phyloP scores from a whole-genome alignment of 2,113 vertebrate genomes.

The Nycticebus coucang region DNA sequence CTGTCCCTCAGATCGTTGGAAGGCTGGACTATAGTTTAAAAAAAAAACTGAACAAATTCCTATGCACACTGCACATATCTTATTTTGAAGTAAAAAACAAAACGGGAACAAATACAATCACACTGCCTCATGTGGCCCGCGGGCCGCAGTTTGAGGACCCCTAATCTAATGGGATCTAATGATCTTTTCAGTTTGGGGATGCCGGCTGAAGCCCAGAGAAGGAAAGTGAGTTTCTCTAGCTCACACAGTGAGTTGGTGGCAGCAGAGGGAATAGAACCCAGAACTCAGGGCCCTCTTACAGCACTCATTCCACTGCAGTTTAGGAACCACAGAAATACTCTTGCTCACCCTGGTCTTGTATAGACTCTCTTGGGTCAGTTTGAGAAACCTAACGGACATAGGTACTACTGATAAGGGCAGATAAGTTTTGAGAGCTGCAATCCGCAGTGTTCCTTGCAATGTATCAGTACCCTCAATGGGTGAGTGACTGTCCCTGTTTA shows the following conservation, averaged over 20 bases:
- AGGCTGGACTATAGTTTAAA: too few species aligned
- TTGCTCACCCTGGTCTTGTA: rapidly evolving
- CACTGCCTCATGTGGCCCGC: too few species aligned
- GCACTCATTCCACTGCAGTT: neutral
- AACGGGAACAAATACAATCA: too few species aligned
- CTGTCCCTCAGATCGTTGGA: too few species aligned
- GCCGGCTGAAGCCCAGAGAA: neutral
- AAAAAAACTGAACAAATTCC: too few species aligned
- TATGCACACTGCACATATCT: too few species aligned
- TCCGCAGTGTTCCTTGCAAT: neutral
- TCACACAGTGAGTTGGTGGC: neutral
- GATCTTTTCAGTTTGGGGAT: neutral
- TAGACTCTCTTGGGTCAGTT: neutral
- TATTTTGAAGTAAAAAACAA: too few species aligned
- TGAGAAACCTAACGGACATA: neutral
- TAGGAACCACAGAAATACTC: neutral
- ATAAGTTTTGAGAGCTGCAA: neutral
- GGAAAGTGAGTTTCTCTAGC: neutral
- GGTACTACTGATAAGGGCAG: neutral
- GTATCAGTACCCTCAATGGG: neutral
- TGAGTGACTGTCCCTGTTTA: neutral
- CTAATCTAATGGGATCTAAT: neutral
- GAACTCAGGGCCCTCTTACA: neutral
- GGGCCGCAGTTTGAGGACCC: too few species aligned
- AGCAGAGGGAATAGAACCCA: too few species aligned